Conservation (phyloP, 2,797 vertebrate genomes). For the Morus bassanus region DNA sequence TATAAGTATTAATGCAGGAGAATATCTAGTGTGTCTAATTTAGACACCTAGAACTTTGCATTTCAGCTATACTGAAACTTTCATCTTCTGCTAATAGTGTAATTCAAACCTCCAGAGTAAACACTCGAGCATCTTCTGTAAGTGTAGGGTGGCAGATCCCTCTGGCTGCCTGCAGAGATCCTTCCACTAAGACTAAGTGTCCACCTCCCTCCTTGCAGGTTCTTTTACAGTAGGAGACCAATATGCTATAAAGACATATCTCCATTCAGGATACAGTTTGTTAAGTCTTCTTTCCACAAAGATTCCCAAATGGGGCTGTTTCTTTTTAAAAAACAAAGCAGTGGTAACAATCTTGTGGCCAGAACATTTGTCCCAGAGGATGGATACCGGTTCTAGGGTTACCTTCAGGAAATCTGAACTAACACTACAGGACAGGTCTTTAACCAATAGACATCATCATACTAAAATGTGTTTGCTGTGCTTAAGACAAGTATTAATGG, state of each 20-base stretch:
- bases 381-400: neutral
- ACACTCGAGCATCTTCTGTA: neutral
- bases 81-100: neutral
- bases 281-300: neutral
- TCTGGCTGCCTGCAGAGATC: neutral
- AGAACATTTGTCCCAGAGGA: neutral
- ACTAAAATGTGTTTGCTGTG: neutral
- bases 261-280: neutral
- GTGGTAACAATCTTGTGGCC: neutral
- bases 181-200: neutral
- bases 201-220: neutral
- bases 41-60: neutral
- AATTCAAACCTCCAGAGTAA: neutral
- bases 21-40: neutral
- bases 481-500: neutral
- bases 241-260: neutral
- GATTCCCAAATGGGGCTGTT: neutral
- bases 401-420: neutral
- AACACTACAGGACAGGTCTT: neutral
- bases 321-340: neutral
- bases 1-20: fast-evolving
- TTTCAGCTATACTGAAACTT: neutral
- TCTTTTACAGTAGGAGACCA: neutral
- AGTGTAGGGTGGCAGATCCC: neutral
- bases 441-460: neutral